Percentiles rank a stretch among this genome's conserved stretches.
These are phyloP conservation scores for Chrysotoxum bicinctum DNA, from an alignment of 2,888 invertebrate species.

Conservation along the genomic window DNA sequence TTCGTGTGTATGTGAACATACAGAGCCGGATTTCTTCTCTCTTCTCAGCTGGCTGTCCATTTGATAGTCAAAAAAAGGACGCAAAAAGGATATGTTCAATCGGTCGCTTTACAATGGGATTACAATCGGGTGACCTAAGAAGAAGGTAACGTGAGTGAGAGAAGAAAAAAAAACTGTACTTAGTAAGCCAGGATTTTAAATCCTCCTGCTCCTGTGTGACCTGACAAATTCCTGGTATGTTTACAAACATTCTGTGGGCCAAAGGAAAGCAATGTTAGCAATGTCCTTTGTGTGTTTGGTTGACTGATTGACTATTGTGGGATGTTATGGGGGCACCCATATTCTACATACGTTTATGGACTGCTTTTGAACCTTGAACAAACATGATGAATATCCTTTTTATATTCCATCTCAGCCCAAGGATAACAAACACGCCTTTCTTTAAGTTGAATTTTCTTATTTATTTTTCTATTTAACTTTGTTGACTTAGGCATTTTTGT, in stretches of 20 bases:
- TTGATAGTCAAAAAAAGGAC: constrained; percentile 26
- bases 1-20: neutral
- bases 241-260: constrained; percentile 68
- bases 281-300: constrained; percentile 58
- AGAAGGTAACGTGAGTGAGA: constrained; percentile 4
- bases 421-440: constrained; percentile 35
- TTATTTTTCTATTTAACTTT: constrained; percentile 39
- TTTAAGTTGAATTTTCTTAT: constrained; percentile 27
- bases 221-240: constrained; percentile 39
- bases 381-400: constrained; percentile 47
- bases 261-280: constrained; percentile 51
- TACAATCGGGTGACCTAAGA: constrained; percentile 46
- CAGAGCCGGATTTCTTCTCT: neutral
- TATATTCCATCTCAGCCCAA: neutral
- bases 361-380: constrained; percentile 43
- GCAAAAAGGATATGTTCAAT: constrained; percentile 56
- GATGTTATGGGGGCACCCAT: constrained; percentile 57
- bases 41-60: constrained; percentile 50
- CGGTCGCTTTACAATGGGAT: constrained; percentile 58
- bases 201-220: constrained; percentile 33
- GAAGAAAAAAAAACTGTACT: neutral
- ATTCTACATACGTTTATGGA: constrained; percentile 4
- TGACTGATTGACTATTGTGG: constrained; percentile 65
- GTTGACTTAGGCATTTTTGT: constrained; percentile 41
- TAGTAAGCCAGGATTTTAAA: constrained; percentile 43